phyloP scores from a whole-genome alignment of 2,797 vertebrate genomes.

The Psittacula derbiana region DNA sequence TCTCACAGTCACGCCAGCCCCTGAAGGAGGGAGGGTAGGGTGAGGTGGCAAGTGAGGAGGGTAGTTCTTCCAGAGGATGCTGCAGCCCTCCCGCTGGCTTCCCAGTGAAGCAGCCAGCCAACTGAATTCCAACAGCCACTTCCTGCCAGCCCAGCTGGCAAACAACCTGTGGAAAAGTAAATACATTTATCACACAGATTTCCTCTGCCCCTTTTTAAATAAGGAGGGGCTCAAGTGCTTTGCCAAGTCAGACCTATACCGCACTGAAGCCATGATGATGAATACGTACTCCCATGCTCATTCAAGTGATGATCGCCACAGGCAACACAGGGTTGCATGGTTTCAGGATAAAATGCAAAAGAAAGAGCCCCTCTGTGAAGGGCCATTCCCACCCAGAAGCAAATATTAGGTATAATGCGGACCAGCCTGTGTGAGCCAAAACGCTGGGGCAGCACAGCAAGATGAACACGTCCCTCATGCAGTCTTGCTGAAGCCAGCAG shows the following conservation, averaged over 20 bases:
- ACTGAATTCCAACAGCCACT: not conserved
- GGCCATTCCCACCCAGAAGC: not conserved
- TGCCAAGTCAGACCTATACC: not conserved
- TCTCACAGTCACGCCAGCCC: fast-evolving
- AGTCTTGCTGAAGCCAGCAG: not conserved
- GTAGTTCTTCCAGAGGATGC: not conserved
- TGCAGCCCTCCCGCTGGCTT: not conserved
- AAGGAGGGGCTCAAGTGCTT: constrained; percentile 21
- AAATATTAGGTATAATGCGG: fast-evolving
- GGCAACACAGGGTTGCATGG: not conserved
- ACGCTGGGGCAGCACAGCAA: not conserved
- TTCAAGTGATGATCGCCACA: not conserved
- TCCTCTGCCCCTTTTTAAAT: constrained; percentile 42
- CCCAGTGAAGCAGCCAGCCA: not conserved
- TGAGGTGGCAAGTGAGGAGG: fast-evolving
- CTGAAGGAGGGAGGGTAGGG: not conserved
- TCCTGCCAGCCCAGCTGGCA: constrained; percentile 30
- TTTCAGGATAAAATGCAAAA: not conserved
- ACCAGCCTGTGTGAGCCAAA: fast-evolving
- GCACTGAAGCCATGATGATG: not conserved
- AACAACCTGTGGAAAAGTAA: constrained; percentile 49
- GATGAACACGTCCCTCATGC: fast-evolving
- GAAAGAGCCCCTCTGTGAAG: not conserved
- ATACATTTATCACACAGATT: constrained; percentile 44
- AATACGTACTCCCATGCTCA: not conserved